These are phyloP conservation scores for Lepidocyrtoides sp. DNA, from an alignment of 2,888 invertebrate species.

Conservation along the genomic window DNA sequence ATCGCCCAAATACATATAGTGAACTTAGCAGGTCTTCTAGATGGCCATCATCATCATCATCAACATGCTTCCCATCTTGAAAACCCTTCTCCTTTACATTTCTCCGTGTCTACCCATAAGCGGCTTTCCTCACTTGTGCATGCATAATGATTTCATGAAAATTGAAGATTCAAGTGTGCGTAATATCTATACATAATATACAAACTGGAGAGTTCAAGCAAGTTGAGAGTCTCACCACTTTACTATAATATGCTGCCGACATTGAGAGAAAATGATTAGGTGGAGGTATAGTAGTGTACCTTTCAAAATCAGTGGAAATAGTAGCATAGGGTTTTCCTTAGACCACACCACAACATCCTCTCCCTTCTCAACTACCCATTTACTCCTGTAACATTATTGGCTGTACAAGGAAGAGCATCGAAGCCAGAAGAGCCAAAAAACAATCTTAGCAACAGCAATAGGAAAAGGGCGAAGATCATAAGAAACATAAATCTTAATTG, in stretches of 20 bases:
- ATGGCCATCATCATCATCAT: background rate
- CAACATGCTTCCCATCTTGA: slow-evolving; percentile 21
- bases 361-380: background rate
- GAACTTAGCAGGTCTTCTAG: background rate
- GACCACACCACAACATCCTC: background rate
- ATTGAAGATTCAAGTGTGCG: slow-evolving; percentile 6
- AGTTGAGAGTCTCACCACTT: background rate
- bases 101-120: background rate
- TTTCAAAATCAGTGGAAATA: background rate
- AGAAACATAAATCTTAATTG: slow-evolving; percentile 70
- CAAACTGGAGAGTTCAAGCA: too few species aligned
- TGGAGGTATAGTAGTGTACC: background rate
- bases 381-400: background rate
- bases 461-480: slow-evolving; percentile 52
- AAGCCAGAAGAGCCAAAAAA: background rate
- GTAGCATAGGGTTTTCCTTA: background rate
- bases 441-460: slow-evolving; percentile 24
- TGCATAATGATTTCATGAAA: slow-evolving; percentile 31
- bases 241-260: background rate
- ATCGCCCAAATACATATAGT: background rate
- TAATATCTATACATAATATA: slow-evolving; percentile 1
- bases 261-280: slow-evolving; percentile 2
- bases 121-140: slow-evolving; percentile 24
- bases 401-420: background rate
- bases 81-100: background rate